Evolutionary conservation across 1,140 invertebrate species (phyloP), one percentile per base, ranked within the genome.

Genomic region (Dendrolimus punctatus): DNA sequence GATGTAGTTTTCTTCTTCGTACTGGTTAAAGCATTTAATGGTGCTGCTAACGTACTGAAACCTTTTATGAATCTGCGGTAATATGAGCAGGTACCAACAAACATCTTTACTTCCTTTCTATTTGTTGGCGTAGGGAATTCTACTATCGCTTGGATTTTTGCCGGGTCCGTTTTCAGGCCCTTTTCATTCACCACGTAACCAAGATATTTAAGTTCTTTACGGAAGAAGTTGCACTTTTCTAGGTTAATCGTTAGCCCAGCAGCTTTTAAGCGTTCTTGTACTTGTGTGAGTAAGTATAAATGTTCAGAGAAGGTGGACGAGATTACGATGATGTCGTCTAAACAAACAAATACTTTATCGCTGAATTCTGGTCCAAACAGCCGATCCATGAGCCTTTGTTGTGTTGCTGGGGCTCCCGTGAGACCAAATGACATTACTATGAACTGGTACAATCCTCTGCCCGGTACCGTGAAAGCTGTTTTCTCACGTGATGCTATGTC

Each of bases 31-130:
- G 64, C 44, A 55, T 77, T 68, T 5, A 89, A 55, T 7, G 85
- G 82, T 1, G 57, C 65, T 6, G 71, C 68, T 5, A 85, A 8
- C 6, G 62, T 61, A 5, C 79, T 60, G 46, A 87, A 73, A 46
- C 85, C 61, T 42, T 65, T 61, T 7, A 88, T 60, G 54, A 88
- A 90, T 36, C 80, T 62, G 42, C 82, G 62, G 51, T 88, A 89
- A 65, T 80, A 90, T 23, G 68, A 66, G 23, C 66, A 55, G 43
- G 84, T 54, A 5, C 86, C 85, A 47, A 82, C 50, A n/a, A 73
- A 85, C 71, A 43, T 59, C 51, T 56, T 62, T 9, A 89, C 36
- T 57, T 85, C 66, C 36, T 58, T 76, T 36, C 72, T 49, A 50
- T 70, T 66, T n/a, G 39, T 61, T 8, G 88, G 87, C n/a, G 46